Base-by-base conservation (phyloP, 2,888 invertebrate genomes). In the Eupithecia insigniata region DNA sequence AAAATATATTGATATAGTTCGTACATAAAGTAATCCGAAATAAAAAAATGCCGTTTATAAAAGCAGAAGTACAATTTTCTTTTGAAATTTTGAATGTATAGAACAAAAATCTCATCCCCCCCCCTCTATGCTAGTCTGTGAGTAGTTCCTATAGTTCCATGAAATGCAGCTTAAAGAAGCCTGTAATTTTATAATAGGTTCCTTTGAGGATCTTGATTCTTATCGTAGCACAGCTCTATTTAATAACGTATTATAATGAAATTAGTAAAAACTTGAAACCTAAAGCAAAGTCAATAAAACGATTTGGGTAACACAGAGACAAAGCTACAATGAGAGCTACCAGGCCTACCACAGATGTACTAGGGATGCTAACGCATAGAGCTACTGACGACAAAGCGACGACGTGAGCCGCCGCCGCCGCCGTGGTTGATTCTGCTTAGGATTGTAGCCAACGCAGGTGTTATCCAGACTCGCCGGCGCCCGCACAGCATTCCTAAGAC, bases 381-480 rank as follows among this genome's bases (percentile, higher is more conserved):
- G 30, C 28, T 30, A 18, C 18, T 16, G 30, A 60, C 60, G 30
- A 60, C 30, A 30, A 60, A 60, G 16, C 30, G 30, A 26, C 22
- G 10, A 60, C 18, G 60, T 60, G 60, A 32, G 60, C 60, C 8
- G 18, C 18, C 18, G 60, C 32, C 43, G 6, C 6, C 43, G 43
- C 43, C 43, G 18, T 18, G 39, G n/a, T n/a, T n/a, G n/a, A n/a
- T n/a, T n/a, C n/a, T n/a, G n/a, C n/a, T n/a, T n/a, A n/a, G n/a
- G 69, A 64, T 69, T 55, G 36, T 30, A 58, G 43, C 66, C 5
- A 87, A 92, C 94, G 95, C 95, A 95, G 95, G 95, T 95, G 95
- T 95, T 95, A 90, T 91, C 85, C 93, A 95, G 95, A 95, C 95
- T 95, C 87, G 90, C 85, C 94, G 95, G 95, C 95, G 95, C 95